Conservation (phyloP, 2,113 vertebrate species). For the Anolis sagrei region DNA sequence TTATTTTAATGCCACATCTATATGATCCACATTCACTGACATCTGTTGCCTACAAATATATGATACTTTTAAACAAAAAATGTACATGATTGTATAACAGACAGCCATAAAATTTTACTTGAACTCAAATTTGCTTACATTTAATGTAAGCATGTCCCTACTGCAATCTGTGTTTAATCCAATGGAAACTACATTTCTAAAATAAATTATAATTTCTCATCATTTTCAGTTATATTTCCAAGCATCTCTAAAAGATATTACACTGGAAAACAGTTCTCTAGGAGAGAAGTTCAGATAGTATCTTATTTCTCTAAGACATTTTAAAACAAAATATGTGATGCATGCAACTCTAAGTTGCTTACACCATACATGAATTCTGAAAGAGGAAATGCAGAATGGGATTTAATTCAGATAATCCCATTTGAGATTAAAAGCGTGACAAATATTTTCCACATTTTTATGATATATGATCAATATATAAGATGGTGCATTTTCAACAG, state of each 20-base stretch:
- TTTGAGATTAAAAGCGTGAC: constrained; percentile 62
- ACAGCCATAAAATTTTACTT: background rate
- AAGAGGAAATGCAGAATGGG: constrained; percentile 46
- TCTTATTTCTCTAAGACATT: constrained; percentile 52
- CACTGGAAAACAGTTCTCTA: constrained; percentile 20
- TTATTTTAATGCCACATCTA: background rate
- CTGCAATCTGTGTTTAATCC: background rate
- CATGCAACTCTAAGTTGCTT: constrained; percentile 56
- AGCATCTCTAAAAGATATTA: constrained; percentile 7
- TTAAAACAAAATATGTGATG: constrained; percentile 65
- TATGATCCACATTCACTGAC: background rate
- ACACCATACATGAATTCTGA: constrained; percentile 42
- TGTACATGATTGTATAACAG: too few relatives aligned
- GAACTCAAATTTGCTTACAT: constrained; percentile 15
- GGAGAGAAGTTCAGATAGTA: constrained; percentile 38
- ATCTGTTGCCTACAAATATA: background rate
- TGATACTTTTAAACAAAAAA: background rate
- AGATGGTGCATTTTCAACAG: constrained; percentile 40
- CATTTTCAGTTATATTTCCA: constrained; percentile 27
- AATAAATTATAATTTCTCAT: constrained; percentile 34
- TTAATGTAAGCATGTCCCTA: background rate
- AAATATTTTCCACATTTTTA: constrained; percentile 63
- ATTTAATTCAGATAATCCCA: constrained; percentile 48
- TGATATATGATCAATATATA: constrained; percentile 51
- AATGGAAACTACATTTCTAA: constrained; percentile 29